Evolutionary conservation across 2,888 invertebrate genomes (phyloP).

Genomic region (Opisthograptis luteolata): DNA sequence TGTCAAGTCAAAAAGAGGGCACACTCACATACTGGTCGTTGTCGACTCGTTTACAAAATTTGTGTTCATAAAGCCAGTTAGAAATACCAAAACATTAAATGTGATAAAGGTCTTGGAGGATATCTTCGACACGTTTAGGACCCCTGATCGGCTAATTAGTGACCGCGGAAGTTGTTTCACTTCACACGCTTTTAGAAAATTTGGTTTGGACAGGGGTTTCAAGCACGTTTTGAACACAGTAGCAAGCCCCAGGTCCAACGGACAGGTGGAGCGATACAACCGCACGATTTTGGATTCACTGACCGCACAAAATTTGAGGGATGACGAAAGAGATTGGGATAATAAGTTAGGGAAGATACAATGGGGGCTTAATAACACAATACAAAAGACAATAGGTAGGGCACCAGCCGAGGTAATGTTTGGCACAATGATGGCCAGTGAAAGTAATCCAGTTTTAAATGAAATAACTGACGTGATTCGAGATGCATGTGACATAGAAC

Average conservation of each 20-base stretch:
- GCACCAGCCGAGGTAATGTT: too few relatives aligned
- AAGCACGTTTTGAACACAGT: too few relatives aligned
- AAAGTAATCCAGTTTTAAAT: too few relatives aligned
- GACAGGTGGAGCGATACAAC: conserved; percentile 40
- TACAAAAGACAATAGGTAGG: too few relatives aligned
- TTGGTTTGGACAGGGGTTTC: conserved; percentile 29
- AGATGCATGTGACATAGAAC: conserved; percentile 23
- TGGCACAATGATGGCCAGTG: too few relatives aligned
- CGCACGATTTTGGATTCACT: conserved; percentile 30
- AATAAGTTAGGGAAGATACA: too few relatives aligned
- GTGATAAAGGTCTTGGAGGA: conserved; percentile 35
- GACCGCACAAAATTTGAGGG: too few relatives aligned
- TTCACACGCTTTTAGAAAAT: conserved; percentile 30
- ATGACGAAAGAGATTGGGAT: too few relatives aligned
- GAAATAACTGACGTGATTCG: too few relatives aligned
- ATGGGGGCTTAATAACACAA: too few relatives aligned
- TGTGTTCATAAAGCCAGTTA: conserved; percentile 41
- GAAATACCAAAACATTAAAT: conserved; percentile 28
- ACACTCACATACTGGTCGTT: conserved; percentile 43
- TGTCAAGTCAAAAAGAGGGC: too few relatives aligned
- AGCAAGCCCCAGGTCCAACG: too few relatives aligned
- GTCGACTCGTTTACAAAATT: conserved; percentile 35
- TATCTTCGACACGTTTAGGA: conserved; percentile 39
- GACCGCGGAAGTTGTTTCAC: conserved; percentile 42
- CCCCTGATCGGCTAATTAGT: conserved; percentile 34